A percentile compares a stretch with the other conserved stretches of the same genome.
phyloP scores from a whole-genome alignment of 2,888 invertebrate species.

The Cephus runcator region DNA sequence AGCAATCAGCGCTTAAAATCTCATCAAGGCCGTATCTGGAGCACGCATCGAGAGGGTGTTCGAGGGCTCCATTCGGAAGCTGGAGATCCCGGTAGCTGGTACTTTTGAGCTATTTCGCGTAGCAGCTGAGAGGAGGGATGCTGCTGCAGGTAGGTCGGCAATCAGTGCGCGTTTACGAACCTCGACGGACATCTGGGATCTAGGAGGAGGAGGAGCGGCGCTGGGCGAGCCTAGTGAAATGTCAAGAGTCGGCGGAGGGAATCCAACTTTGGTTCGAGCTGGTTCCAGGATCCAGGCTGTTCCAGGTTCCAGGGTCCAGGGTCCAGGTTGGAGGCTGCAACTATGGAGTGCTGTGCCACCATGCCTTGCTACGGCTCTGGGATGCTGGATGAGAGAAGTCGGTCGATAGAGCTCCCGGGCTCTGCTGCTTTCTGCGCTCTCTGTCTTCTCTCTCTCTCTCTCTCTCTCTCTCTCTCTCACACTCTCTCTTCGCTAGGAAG shows the following conservation, averaged over 20 bases:
- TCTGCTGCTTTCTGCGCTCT: slow-evolving; percentile 19
- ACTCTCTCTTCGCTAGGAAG: slow-evolving; percentile 11
- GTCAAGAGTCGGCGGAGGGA: slow-evolving; percentile 48
- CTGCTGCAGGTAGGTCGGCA: slow-evolving; percentile 30
- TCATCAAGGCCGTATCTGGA: slow-evolving; percentile 24
- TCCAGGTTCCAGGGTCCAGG: slow-evolving; percentile 29
- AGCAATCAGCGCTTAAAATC: slow-evolving; percentile 34
- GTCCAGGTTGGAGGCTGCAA: slow-evolving; percentile 35
- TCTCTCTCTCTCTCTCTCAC: slow-evolving; percentile 8
- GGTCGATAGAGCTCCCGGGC: slow-evolving; percentile 62
- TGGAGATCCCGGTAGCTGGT: too few species aligned
- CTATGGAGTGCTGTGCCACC: slow-evolving; percentile 29
- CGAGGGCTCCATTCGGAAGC: neutral
- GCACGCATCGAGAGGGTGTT: neutral
- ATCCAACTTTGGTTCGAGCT: slow-evolving; percentile 31
- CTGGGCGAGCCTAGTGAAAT: slow-evolving; percentile 39
- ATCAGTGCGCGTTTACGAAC: slow-evolving; percentile 49
- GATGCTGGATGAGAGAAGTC: slow-evolving; percentile 58
- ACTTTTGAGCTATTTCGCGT: too few species aligned
- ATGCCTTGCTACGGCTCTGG: slow-evolving; percentile 42
- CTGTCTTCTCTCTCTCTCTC: slow-evolving; percentile 15
- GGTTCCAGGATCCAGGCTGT: neutral
- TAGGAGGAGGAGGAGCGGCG: slow-evolving; percentile 14
- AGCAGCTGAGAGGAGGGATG: neutral
- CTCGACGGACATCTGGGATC: slow-evolving; percentile 49